These are phyloP conservation scores for Cerceris ruficornis DNA, from an alignment of 2,888 invertebrate species.

Conservation along the genomic window DNA sequence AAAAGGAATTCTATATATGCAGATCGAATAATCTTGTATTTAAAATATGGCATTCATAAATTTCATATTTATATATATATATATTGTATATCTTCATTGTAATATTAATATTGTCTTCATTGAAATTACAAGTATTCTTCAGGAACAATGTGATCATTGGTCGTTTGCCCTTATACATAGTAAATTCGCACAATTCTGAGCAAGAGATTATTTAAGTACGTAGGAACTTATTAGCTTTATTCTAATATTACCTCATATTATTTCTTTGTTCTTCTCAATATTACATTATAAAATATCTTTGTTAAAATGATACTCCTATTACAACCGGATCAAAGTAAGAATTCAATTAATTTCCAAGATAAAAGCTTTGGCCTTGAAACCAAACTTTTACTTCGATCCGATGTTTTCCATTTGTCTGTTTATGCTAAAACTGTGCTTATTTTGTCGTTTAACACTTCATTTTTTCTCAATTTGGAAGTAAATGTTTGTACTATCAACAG, in stretches of 20 bases:
- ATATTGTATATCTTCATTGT: conserved; percentile 31
- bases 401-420: background rate
- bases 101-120: conserved; percentile 6
- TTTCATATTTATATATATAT: conserved; percentile 11
- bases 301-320: no score
- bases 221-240: conserved; percentile 60
- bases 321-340: no score
- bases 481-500: conserved; percentile 33
- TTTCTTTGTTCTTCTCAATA: no score
- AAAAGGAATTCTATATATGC: background rate
- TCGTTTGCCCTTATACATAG: conserved; percentile 36
- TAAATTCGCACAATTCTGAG: conserved; percentile 49
- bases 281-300: conserved; percentile 2
- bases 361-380: no score
- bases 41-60: conserved; percentile 23
- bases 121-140: conserved; percentile 23
- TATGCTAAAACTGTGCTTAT: conserved; percentile 17
- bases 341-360: no score
- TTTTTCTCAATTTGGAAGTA: conserved; percentile 20
- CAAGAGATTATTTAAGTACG: conserved; percentile 51
- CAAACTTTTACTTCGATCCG: no score
- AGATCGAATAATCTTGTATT: background rate
- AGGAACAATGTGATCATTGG: conserved; percentile 35
- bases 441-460: conserved; percentile 4
- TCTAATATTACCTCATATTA: conserved; percentile 26